These are phyloP conservation scores for Lithobates pipiens DNA, from an alignment of 2,797 vertebrate species.

Conservation along the genomic window DNA sequence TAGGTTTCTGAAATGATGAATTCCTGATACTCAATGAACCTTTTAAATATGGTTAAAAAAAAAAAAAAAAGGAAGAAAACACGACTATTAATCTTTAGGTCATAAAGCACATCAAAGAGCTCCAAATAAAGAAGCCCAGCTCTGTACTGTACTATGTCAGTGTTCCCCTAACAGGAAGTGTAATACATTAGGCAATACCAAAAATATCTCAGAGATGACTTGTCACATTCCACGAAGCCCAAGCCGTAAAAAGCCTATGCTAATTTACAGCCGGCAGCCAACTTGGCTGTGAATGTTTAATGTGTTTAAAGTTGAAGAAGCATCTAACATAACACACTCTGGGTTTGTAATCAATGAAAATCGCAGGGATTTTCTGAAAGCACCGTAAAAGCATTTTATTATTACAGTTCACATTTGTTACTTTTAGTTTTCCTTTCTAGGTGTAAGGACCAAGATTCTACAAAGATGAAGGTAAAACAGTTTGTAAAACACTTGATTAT, in stretches of 20 bases:
- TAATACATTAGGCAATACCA: conserved; percentile 7
- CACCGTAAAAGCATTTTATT: neutral
- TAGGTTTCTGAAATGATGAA: too few species aligned
- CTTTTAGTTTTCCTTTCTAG: too few species aligned
- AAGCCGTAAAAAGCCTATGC: conserved; percentile 9
- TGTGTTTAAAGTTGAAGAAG: neutral
- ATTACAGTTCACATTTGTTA: too few species aligned
- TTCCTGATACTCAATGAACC: too few species aligned
- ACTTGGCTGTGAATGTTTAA: neutral
- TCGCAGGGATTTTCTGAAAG: neutral
- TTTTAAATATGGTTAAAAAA: too few species aligned
- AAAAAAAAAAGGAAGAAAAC: too few species aligned
- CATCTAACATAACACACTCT: too few species aligned
- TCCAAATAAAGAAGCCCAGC: conserved; percentile 12
- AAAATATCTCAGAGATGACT: conserved; percentile 32
- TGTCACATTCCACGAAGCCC: conserved; percentile 9
- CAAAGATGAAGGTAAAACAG: neutral
- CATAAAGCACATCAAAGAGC: neutral
- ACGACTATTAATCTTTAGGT: neutral
- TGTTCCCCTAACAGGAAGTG: conserved; percentile 19
- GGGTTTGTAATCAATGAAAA: neutral
- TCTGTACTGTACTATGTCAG: neutral
- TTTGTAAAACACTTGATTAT: too few species aligned
- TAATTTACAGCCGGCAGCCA: neutral
- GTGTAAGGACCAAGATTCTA: neutral